A percentile compares a stretch with the other conserved stretches of the same genome.
Conservation (phyloP, 1,140 invertebrate genomes). For the Argopecten irradians region DNA sequence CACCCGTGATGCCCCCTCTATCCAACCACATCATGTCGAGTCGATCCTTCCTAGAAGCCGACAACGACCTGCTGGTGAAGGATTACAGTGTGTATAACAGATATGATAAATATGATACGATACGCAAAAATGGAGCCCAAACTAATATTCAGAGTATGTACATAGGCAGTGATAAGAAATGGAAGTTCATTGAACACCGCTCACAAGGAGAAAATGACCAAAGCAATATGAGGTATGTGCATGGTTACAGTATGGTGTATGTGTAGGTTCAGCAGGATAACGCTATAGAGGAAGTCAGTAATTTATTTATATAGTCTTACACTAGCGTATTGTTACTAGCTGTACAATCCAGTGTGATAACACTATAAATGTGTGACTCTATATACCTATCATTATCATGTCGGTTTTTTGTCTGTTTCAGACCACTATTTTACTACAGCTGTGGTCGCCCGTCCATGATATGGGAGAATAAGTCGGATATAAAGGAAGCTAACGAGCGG, state of each 20-base stretch:
- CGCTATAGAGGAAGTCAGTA: too few species aligned
- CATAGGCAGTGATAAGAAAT: background rate
- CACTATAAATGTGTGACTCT: background rate
- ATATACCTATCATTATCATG: background rate
- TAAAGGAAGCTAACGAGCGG: conserved; percentile 49
- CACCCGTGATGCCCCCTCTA: background rate
- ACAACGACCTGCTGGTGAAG: background rate
- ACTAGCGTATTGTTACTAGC: too few species aligned
- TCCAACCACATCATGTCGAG: background rate
- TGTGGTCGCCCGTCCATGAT: conserved; percentile 60
- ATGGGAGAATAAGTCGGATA: conserved; percentile 50
- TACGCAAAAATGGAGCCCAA: background rate
- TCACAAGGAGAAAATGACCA: background rate
- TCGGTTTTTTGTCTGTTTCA: conserved; percentile 52
- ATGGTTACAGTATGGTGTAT: too few species aligned
- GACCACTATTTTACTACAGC: conserved; percentile 63
- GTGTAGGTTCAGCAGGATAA: too few species aligned
- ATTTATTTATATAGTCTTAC: too few species aligned
- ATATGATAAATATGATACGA: background rate
- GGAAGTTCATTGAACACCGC: background rate
- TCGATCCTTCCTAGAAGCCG: background rate
- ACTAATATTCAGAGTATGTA: background rate
- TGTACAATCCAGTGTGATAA: background rate
- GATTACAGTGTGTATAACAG: background rate
- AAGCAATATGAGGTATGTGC: background rate